Base-by-base conservation (phyloP, 1,140 invertebrate genomes). In the Arctopsyche grandis region DNA sequence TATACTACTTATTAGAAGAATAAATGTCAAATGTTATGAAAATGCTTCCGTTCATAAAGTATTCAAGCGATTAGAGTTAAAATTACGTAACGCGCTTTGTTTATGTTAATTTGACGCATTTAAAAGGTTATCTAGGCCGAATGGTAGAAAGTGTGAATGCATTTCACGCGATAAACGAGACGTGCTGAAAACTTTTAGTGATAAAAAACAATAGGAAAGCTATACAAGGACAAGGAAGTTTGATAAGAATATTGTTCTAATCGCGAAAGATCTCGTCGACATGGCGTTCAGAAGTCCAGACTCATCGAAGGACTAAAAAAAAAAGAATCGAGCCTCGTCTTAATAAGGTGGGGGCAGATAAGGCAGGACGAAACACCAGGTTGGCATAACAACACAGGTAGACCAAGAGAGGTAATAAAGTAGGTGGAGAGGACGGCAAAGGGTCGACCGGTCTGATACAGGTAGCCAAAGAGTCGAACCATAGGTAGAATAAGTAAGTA, bases 331-430 rank as follows among this genome's bases (percentile, higher is more conserved):
- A 21, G 21, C 56, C 16, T 60, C 56, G 5, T 60, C 21, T 7
- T 7, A 52, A 19, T 12, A 22, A 78, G 56, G 81, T 75, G 78
- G 80, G 81, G 78, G 81, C 69, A 75, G 79, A 82, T 78, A 82
- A 82, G 75, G 63, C 69, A 24, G 56, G 38, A 63, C 60, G 29
- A 78, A 48, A 44, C 78, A 80, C 63, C 78, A 80, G 81, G 81
- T 21, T 14, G 3, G 26, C 81, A 82, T 71, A 29, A 81, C 38
- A 43, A 21, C 44, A 10, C 22, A 19, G 74, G 44, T 26, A 58
- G 69, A 24, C 19, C 21, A 69, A 76, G 29, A 70, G 71, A 69
- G 5, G 7, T 9, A 69, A 69, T 22, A 14, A 21, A 9, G 5
- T 21, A 22, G 21, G 14, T 22, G 66, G 7, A 22, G 26, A 43